These are phyloP conservation scores for Nymphalis polychloros DNA, from an alignment of 2,888 invertebrate species.

Conservation along the genomic window DNA sequence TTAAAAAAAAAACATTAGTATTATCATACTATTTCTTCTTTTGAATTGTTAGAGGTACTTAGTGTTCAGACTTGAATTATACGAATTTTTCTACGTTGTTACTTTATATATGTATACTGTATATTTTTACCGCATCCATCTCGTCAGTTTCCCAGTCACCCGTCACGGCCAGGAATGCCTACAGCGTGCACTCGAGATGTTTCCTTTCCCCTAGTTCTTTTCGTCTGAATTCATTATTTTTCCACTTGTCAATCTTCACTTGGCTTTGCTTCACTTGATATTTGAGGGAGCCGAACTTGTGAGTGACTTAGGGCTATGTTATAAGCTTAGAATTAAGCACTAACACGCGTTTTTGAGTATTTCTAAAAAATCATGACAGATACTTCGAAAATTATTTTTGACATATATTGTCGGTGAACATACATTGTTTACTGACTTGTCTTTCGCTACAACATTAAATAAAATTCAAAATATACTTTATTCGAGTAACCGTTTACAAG, in stretches of 20 bases:
- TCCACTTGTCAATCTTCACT: conserved; percentile 43
- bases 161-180: conserved; percentile 39
- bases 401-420: too few species aligned
- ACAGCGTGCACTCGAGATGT: conserved; percentile 51
- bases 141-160: background rate
- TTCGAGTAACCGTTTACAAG: too few species aligned
- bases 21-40: too few species aligned
- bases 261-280: conserved; percentile 43
- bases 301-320: conserved; percentile 15
- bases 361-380: background rate
- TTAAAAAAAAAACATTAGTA: too few species aligned
- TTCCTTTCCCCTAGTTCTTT: conserved; percentile 44
- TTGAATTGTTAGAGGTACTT: too few species aligned
- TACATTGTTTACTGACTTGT: too few species aligned
- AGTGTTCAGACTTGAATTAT: too few species aligned
- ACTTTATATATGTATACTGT: too few species aligned
- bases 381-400: too few species aligned
- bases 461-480: too few species aligned
- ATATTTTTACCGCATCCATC: conserved; percentile 11
- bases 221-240: conserved; percentile 50
- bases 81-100: too few species aligned
- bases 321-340: conserved; percentile 23
- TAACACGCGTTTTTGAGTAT: conserved; percentile 17
- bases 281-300: conserved; percentile 18
- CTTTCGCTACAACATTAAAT: too few species aligned